Conservation (phyloP, 2,888 invertebrate genomes). For the Stenurella melanura region DNA sequence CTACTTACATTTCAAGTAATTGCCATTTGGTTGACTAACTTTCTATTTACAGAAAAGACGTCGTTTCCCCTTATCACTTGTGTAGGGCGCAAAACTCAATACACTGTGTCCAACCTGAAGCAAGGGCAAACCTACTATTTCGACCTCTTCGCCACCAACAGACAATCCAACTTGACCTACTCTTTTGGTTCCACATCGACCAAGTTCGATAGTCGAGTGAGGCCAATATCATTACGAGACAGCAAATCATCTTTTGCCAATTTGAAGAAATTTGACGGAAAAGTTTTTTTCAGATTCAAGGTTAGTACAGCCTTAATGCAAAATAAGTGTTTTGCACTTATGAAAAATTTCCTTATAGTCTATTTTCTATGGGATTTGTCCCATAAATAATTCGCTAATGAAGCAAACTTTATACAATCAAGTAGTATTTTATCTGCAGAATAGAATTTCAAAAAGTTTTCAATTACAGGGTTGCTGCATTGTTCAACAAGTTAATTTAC, state of each 20-base stretch:
- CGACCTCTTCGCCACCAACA: slow-evolving; percentile 76
- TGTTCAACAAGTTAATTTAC: too few species aligned
- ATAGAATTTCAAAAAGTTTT: too few species aligned
- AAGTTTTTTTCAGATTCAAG: slow-evolving; percentile 76
- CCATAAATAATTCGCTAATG: too few species aligned
- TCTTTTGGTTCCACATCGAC: slow-evolving; percentile 73
- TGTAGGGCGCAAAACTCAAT: slow-evolving; percentile 74
- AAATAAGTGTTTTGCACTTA: too few species aligned
- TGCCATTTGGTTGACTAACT: not conserved
- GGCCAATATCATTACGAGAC: slow-evolving; percentile 72
- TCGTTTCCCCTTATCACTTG: slow-evolving; percentile 70
- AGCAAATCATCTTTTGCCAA: slow-evolving; percentile 74
- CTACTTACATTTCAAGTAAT: not conserved
- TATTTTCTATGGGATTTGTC: too few species aligned
- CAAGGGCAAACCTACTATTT: slow-evolving; percentile 75
- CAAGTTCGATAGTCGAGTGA: slow-evolving; percentile 68
- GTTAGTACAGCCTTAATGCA: too few species aligned
- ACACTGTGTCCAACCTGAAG: slow-evolving; percentile 73
- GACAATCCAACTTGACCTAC: slow-evolving; percentile 74
- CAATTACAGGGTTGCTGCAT: too few species aligned
- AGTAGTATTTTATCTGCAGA: too few species aligned
- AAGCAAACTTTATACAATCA: too few species aligned
- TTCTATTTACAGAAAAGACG: slow-evolving; percentile 16
- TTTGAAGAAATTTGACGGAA: slow-evolving; percentile 75
- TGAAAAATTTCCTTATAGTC: too few species aligned